These are phyloP conservation scores for Heliocidaris erythrogramma DNA, from an alignment of 35 echinoderm and acorn worm species.

Conservation along the genomic window DNA sequence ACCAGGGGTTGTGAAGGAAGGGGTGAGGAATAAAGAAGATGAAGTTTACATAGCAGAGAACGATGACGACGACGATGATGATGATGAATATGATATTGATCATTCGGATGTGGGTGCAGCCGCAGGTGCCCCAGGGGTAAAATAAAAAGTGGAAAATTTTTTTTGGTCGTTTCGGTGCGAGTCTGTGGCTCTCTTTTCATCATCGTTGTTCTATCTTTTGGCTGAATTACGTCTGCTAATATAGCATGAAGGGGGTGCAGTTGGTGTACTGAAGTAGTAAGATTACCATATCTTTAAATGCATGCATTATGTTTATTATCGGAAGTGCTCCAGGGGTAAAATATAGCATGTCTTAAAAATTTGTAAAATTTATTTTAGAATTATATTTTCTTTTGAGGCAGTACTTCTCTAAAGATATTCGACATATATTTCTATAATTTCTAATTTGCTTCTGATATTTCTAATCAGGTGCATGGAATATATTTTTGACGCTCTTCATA, in stretches of 20 bases:
- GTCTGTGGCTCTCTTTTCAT: constrained; percentile 10
- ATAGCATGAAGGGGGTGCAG: not conserved
- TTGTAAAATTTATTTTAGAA: not conserved
- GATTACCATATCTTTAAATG: not conserved
- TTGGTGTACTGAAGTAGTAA: not conserved
- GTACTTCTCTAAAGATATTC: not conserved
- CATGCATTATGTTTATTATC: not conserved
- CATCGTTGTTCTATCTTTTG: not conserved
- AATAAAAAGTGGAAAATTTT: not conserved
- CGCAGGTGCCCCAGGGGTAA: constrained; percentile 64
- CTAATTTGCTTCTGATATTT: not conserved
- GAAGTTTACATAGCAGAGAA: constrained; percentile 40
- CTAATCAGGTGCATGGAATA: not conserved
- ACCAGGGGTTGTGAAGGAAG: constrained; percentile 41
- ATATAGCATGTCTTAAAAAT: no score
- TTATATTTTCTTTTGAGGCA: not conserved
- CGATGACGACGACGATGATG: constrained; percentile 44
- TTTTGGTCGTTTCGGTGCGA: constrained; percentile 47
- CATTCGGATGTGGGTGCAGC: constrained; percentile 63
- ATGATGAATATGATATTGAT: not conserved
- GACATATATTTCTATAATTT: not conserved
- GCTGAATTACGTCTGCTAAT: not conserved
- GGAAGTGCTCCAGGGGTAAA: no score
- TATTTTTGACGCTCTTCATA: not conserved
- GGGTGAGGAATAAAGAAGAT: constrained; percentile 54